Percentiles rank a stretch among this genome's conserved stretches.
Evolutionary conservation across 2,797 vertebrate genomes (phyloP).

Genomic region (Hydrocynus forskahlii): DNA sequence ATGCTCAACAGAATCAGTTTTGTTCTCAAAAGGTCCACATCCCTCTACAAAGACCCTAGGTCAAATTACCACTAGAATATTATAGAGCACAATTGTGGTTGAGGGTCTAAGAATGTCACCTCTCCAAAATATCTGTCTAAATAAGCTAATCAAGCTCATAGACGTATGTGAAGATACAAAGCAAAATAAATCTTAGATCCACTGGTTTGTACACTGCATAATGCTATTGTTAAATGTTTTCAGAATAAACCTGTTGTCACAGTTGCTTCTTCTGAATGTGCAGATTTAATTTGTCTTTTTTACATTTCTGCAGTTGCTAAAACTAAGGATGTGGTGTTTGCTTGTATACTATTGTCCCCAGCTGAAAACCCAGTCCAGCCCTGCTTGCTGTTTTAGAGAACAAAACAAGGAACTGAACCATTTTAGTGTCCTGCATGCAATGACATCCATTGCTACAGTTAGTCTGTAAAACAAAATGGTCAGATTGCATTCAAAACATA

Average conservation of each 20-base stretch:
- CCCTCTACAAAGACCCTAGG: background rate
- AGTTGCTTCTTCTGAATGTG: conserved; percentile 1
- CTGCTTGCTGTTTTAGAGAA: too few relatives aligned
- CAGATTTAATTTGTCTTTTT: background rate
- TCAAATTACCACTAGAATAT: background rate
- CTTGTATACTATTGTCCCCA: background rate
- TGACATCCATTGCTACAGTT: too few relatives aligned
- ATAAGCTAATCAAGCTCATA: background rate
- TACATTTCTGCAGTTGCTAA: background rate
- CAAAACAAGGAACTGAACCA: too few relatives aligned
- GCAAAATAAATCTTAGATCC: conserved; percentile 1
- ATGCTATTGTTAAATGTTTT: conserved; percentile 4
- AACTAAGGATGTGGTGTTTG: background rate
- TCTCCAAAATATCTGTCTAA: conserved; percentile 23
- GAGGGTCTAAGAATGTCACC: background rate
- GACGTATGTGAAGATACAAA: background rate
- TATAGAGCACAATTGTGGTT: background rate
- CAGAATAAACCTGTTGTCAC: conserved; percentile 19
- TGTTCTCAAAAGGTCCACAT: conserved; percentile 25
- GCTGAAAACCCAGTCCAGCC: too few relatives aligned
- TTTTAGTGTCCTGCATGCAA: too few relatives aligned
- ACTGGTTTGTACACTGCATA: conserved; percentile 16
- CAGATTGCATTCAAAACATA: too few relatives aligned
- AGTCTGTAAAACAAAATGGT: too few relatives aligned
- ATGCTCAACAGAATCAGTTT: background rate